Percentiles rank a stretch among this genome's conserved stretches.
Conservation (phyloP, 1,140 invertebrate species). For the Coptotermes formosanus region DNA sequence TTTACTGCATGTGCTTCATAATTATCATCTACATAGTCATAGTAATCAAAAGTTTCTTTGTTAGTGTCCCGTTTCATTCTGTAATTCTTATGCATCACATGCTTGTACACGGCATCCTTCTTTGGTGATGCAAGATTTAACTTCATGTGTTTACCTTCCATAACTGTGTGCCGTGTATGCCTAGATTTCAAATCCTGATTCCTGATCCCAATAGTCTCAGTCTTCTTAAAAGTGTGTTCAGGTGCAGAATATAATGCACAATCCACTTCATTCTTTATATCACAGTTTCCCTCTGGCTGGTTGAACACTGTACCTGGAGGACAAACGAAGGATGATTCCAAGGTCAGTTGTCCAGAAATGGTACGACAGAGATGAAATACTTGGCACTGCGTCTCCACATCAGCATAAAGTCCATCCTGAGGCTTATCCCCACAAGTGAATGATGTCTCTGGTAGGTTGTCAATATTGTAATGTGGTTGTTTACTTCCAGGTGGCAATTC, state of each 20-base stretch:
- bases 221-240: slow-evolving; percentile 2
- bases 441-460: slow-evolving; percentile 45
- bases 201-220: neutral
- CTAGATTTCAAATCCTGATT: neutral
- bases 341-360: neutral
- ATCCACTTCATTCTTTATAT: slow-evolving; percentile 22
- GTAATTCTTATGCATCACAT: neutral
- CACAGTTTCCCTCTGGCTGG: slow-evolving; percentile 24
- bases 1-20: neutral
- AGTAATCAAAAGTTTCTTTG: neutral
- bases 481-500: neutral
- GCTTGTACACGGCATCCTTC: neutral
- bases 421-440: slow-evolving; percentile 51
- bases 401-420: slow-evolving; percentile 51
- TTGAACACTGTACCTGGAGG: slow-evolving; percentile 28
- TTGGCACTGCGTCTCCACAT: slow-evolving; percentile 42
- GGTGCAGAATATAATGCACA: slow-evolving; percentile 22
- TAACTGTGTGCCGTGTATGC: neutral
- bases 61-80: neutral
- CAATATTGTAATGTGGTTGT: neutral
- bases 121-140: neutral
- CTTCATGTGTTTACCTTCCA: neutral
- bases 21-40: slow-evolving; percentile 8
- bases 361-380: slow-evolving; percentile 30
- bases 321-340: slow-evolving; percentile 26